phyloP scores from a whole-genome alignment of 2,113 vertebrate species.

The Apaloderma vittatum region DNA sequence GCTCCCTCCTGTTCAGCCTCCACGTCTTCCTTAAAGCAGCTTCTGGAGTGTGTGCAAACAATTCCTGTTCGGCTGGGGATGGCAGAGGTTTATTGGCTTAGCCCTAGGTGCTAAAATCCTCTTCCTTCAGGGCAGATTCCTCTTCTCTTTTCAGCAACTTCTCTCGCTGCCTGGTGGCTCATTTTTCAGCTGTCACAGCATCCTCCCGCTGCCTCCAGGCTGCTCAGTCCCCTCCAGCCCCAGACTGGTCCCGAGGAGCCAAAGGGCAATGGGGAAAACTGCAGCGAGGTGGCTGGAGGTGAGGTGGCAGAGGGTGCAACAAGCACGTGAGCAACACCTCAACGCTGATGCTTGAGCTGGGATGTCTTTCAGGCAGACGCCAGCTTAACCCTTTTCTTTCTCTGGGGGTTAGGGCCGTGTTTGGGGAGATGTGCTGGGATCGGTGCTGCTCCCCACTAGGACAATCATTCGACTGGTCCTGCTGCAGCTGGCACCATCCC shows the following conservation, averaged over 20 bases:
- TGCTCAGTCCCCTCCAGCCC: background rate
- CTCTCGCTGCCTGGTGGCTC: background rate
- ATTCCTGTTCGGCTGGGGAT: background rate
- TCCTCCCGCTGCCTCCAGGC: background rate
- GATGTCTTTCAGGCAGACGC: background rate
- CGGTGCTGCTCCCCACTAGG: background rate
- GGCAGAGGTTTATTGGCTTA: constrained; percentile 55
- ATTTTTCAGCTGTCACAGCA: constrained; percentile 48
- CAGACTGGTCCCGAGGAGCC: background rate
- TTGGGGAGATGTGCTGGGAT: background rate
- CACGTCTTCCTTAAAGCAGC: background rate
- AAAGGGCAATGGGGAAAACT: background rate
- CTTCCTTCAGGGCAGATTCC: constrained; percentile 44
- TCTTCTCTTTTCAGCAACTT: constrained; percentile 29
- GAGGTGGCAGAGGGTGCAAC: constrained; percentile 10
- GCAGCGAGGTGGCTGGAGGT: background rate
- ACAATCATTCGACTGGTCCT: background rate
- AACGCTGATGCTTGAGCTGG: background rate
- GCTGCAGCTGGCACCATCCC: background rate
- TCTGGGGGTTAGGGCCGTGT: background rate
- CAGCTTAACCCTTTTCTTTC: constrained; percentile 53
- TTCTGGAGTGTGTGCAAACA: constrained; percentile 12
- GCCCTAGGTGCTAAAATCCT: constrained; percentile 72
- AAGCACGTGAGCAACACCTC: background rate
- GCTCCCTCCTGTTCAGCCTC: background rate